Conservation (phyloP, 2,797 vertebrate genomes). For the Sciurus carolinensis region DNA sequence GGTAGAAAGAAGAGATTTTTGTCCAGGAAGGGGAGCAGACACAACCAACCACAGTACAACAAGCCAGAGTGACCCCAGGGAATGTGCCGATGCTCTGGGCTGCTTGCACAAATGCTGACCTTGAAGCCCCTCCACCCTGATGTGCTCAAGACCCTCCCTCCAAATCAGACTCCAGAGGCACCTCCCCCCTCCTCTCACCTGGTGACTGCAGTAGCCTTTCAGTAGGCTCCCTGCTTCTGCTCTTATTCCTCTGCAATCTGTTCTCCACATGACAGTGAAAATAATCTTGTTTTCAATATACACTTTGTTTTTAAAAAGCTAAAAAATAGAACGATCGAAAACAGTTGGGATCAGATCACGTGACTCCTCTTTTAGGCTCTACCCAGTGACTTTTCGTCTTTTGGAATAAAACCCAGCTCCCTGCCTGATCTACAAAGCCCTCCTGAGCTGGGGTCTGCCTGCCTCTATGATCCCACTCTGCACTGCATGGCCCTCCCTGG, state of each 20-base stretch:
- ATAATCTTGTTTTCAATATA: constrained; percentile 50
- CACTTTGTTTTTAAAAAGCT: constrained; percentile 36
- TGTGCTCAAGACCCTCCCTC: neutral
- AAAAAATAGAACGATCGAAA: neutral
- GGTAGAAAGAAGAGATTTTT: neutral
- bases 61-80: neutral
- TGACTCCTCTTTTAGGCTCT: neutral
- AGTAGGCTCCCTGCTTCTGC: neutral
- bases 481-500: neutral
- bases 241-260: neutral
- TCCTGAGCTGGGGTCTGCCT: neutral
- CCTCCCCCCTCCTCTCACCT: neutral
- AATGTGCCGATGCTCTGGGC: neutral
- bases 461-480: neutral
- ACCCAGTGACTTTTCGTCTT: neutral
- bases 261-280: neutral
- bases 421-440: neutral
- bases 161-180: neutral
- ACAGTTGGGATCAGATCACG: neutral
- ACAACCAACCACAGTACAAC: neutral
- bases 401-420: neutral
- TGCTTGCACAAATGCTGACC: neutral
- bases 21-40: neutral
- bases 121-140: neutral
- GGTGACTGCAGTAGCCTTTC: neutral